Evolutionary conservation across 2,888 invertebrate genomes (phyloP), one percentile per base, ranked within the genome.

Genomic region (Notodromas monacha): DNA sequence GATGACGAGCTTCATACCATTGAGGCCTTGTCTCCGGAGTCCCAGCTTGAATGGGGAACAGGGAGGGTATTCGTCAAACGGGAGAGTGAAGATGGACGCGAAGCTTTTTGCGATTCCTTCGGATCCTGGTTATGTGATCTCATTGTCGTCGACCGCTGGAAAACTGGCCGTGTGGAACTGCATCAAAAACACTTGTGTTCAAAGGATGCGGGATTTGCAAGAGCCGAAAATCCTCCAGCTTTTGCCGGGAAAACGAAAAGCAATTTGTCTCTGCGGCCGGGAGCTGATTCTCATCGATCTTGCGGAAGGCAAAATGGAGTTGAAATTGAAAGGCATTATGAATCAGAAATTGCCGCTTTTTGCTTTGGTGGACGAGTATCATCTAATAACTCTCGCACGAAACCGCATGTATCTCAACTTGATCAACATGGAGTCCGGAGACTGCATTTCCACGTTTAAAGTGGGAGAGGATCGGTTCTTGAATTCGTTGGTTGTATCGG

Each of bases 281-380:
- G 76, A 77, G 46, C 59, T 79, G 15, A 57, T 64, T 39, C 63
- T 74, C 26, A 70, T 70, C 41, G 65, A 77, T 47, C 51, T 77
- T 31, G 63, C 76, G 41, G 61, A 64, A 48, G 76, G 73, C 3
- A 39, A 40, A 12, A 61, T 64, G 45, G 42, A 68, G 41, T 64
- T 66, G 8, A 65, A 69, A 26, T 49, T 74, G 28, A 68, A 72
- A 44, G 48, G 50, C 26, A 70, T 77, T 15, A 76, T 77, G 72
- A 77, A 77, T 54, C 74, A 77, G 48, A 74, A 73, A 50, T 73
- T 76, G 74, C 74, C 77, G 33, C 76, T 63, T 48, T 79, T 68
- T 50, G 76, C 73, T 1, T 57, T 74, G 6, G 72, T 76, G 46
- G 70, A 73, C 51, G 51, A 61, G 30, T 61, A 61, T 30, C 74